phyloP scores from a whole-genome alignment of 2,797 vertebrate species.

The Odontamblyopus lacepedii region DNA sequence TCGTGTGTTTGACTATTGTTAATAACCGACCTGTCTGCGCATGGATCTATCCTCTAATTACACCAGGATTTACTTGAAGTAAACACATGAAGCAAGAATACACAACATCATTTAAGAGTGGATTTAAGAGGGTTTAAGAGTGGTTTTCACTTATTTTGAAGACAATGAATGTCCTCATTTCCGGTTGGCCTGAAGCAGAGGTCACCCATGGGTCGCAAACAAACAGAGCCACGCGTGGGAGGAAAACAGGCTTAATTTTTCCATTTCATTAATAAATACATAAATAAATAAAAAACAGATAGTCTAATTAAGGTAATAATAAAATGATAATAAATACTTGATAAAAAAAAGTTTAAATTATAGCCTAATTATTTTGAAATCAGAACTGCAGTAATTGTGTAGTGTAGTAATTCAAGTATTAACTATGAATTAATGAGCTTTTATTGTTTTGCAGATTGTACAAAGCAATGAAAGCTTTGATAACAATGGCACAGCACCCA shows the following conservation, averaged over 20 bases:
- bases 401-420: too few relatives aligned
- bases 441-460: too few relatives aligned
- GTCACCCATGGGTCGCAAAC: not conserved
- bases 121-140: too few relatives aligned
- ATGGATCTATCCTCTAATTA: too few relatives aligned
- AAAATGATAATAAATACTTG: too few relatives aligned
- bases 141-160: not conserved
- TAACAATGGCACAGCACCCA: too few relatives aligned
- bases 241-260: not conserved
- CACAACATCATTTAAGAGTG: rapidly evolving
- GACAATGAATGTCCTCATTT: conserved; percentile 59
- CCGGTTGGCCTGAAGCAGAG: conserved; percentile 26
- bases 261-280: too few relatives aligned
- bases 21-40: not conserved
- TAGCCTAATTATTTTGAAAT: too few relatives aligned
- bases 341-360: too few relatives aligned
- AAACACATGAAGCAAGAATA: not conserved
- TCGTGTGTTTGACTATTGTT: not conserved
- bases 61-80: not conserved
- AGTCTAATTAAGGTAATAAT: not conserved
- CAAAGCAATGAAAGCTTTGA: too few relatives aligned
- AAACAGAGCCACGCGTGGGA: not conserved
- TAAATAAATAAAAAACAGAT: not conserved
- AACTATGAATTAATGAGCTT: too few relatives aligned
- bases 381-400: too few relatives aligned